phyloP scores from a whole-genome alignment of 2,797 vertebrate genomes.

The Gallirallus australis region DNA sequence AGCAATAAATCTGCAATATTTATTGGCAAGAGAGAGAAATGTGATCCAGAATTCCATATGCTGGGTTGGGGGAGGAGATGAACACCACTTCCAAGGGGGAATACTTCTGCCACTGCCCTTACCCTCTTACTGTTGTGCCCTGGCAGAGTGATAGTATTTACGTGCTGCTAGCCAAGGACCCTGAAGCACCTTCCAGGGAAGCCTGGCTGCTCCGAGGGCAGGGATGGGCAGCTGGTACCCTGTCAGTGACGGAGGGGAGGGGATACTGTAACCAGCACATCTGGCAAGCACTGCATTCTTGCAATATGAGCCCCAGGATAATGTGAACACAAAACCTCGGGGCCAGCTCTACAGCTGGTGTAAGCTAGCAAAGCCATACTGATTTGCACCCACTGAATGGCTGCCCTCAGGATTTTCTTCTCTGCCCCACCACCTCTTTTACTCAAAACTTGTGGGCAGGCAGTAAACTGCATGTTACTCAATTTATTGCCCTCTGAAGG shows the following conservation, averaged over 20 bases:
- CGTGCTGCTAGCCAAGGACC: background rate
- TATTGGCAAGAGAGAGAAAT: slow-evolving; percentile 76
- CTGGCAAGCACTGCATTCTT: slow-evolving; percentile 60
- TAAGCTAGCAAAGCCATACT: slow-evolving; percentile 4
- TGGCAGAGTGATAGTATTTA: background rate
- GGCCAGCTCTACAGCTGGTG: slow-evolving; percentile 50
- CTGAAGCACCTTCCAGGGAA: background rate
- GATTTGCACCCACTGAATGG: background rate
- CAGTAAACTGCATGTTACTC: background rate
- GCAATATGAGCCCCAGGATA: slow-evolving; percentile 59
- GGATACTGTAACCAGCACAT: slow-evolving; percentile 46
- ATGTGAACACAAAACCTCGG: slow-evolving; percentile 27
- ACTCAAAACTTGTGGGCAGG: background rate
- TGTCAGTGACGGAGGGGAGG: background rate
- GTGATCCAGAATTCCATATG: slow-evolving; percentile 74
- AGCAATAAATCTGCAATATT: slow-evolving; percentile 75
- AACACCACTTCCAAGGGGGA: slow-evolving; percentile 48
- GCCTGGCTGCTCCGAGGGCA: background rate
- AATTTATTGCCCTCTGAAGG: slow-evolving; percentile 17
- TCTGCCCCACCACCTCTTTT: background rate
- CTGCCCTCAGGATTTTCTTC: background rate
- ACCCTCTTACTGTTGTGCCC: background rate
- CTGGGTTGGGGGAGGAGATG: slow-evolving; percentile 59
- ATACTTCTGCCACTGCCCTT: slow-evolving; percentile 5
- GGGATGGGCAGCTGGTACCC: slow-evolving; percentile 39